These are phyloP conservation scores for Pithys albifrons DNA, from an alignment of 2,113 vertebrate genomes.

Conservation along the genomic window DNA sequence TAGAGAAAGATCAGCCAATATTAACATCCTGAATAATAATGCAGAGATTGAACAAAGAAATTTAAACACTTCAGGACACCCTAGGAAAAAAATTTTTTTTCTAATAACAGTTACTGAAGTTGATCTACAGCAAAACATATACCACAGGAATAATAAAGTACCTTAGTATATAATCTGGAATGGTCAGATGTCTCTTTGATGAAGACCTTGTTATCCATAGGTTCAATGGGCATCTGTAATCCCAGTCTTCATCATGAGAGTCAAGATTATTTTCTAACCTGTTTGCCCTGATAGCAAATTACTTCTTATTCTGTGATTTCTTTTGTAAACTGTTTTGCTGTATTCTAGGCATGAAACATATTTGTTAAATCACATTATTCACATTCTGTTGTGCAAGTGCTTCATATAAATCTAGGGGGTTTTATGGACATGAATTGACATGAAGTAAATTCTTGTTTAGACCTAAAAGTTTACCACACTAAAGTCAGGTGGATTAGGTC, in stretches of 20 bases:
- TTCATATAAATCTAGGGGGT: background rate
- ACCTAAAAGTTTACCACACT: background rate
- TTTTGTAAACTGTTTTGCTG: background rate
- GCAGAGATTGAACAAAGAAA: background rate
- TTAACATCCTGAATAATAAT: conserved; percentile 1
- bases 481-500: background rate
- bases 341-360: background rate
- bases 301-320: background rate
- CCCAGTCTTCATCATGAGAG: background rate
- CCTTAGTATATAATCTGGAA: background rate
- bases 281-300: background rate
- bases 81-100: background rate
- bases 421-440: background rate
- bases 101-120: background rate
- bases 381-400: background rate
- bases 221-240: background rate
- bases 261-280: background rate
- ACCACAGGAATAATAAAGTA: background rate
- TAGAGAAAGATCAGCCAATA: background rate
- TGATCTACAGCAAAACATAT: background rate
- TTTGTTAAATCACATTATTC: background rate
- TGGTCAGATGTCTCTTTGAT: background rate
- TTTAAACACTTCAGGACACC: background rate
- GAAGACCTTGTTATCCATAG: background rate
- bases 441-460: background rate